phyloP scores from a whole-genome alignment of 2,888 invertebrate genomes.

The Heliconius charithonia region DNA sequence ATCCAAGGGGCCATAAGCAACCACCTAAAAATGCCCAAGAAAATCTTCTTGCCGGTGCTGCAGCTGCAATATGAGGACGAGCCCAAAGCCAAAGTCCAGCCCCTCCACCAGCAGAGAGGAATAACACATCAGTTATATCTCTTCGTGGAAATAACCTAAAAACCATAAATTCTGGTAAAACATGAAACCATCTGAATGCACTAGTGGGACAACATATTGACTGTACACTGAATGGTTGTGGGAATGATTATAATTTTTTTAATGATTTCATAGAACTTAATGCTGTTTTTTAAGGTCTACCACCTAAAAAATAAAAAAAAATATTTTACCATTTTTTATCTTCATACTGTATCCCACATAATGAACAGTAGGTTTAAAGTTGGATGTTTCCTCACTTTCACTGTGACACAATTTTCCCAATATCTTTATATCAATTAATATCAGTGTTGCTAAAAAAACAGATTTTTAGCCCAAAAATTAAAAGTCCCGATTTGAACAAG shows the following conservation, averaged over 20 bases:
- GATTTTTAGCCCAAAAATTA: too few relatives aligned
- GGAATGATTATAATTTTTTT: neutral
- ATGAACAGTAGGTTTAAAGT: too few relatives aligned
- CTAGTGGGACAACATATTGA: neutral
- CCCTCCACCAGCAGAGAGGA: slow-evolving; percentile 91
- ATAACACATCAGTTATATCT: slow-evolving; percentile 91
- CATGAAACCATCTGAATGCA: neutral
- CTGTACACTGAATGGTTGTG: neutral
- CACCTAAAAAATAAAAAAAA: neutral
- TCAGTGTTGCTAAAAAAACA: too few relatives aligned
- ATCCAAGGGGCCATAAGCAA: slow-evolving; percentile 93
- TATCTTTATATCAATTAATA: too few relatives aligned
- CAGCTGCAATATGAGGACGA: slow-evolving; percentile 89
- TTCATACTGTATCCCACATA: too few relatives aligned
- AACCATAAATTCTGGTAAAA: neutral
- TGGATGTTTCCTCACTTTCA: too few relatives aligned
- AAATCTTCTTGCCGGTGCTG: slow-evolving; percentile 84
- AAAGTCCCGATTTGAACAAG: too few relatives aligned
- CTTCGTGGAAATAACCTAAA: slow-evolving; percentile 88
- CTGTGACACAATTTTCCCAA: too few relatives aligned
- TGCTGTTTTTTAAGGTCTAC: neutral
- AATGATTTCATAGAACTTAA: neutral
- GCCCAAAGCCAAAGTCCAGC: slow-evolving; percentile 92
- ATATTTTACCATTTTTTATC: neutral
- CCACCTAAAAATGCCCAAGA: slow-evolving; percentile 90